Base-by-base conservation (phyloP, 2,797 vertebrate species). In the Myiotriccus ornatus region DNA sequence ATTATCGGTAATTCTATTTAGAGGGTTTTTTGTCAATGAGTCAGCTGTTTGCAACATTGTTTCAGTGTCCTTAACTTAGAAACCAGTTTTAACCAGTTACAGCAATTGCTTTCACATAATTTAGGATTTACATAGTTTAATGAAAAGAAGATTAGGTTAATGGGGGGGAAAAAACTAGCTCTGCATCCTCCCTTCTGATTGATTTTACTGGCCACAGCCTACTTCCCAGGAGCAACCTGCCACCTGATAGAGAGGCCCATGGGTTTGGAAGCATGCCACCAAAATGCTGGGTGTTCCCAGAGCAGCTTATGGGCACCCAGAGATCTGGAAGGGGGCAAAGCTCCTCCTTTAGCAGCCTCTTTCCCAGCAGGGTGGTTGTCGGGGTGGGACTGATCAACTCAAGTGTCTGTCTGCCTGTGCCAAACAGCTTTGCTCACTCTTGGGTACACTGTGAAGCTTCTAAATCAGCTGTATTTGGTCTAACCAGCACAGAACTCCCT, bases 101-200 rank as follows among this genome's bases (percentile, higher is more conserved):
- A 80, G 64, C 22, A 84, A 85, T 79, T 93, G 56, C 71, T 87
- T 92, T 81, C 37, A 57, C 74, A 77, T 87, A 84, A 68, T 84
- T 94, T 85, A 83, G 79, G 95, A 96, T 92, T 96, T 96, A 94
- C 93, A 32, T 94, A 88, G 37, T 94, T 89, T 93, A 94, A 93
- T 70, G 91, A 95, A 93, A 89, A 88, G 84, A 87, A 92, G 65
- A 87, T 93, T 89, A 96, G 83, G 87, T 95, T 94, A 96, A 96
- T 92, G 65, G 47, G 76, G 76, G 81, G 71, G 89, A 63, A 35
- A 77, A 78, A 49, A 94, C 52, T 81, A 91, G 56, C 43, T 89
- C 59, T 63, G 43, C 28, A 7, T 93, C 24, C 30, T 93, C 75
- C 41, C 44, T 92, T 74, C 64, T 81, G 37, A 27, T 89, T 87